Conservation (phyloP, 2,888 invertebrate genomes). For the Morpho deidamia region DNA sequence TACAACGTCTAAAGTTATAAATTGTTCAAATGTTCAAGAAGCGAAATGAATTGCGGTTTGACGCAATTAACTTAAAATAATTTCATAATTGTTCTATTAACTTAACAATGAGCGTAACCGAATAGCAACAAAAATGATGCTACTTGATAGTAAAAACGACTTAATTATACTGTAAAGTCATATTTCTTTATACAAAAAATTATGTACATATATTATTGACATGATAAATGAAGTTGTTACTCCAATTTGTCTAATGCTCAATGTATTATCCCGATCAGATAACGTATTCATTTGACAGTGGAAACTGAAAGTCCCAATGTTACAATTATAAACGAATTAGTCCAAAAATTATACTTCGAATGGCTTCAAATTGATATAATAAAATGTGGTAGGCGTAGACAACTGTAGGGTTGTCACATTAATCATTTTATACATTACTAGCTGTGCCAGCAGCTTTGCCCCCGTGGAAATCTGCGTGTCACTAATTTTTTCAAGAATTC, state of each 20-base stretch:
- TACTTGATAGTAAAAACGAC: not conserved
- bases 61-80: too few species aligned
- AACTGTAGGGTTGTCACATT: conserved; percentile 26
- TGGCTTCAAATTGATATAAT: conserved; percentile 78
- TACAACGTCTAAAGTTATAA: too few species aligned
- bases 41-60: too few species aligned
- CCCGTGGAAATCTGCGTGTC: too few species aligned
- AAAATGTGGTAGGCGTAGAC: conserved; percentile 53
- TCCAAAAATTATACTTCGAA: conserved; percentile 70
- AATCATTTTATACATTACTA: not conserved
- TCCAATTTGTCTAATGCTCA: conserved; percentile 22
- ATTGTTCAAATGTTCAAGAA: too few species aligned
- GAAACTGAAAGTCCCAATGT: conserved; percentile 55
- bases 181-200: not conserved
- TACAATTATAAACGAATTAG: conserved; percentile 76
- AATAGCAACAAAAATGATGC: not conserved
- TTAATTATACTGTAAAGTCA: not conserved
- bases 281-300: conserved; percentile 53
- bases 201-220: not conserved
- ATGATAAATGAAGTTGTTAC: conserved; percentile 18
- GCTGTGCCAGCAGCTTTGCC: too few species aligned
- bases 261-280: conserved; percentile 36
- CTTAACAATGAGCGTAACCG: too few species aligned
- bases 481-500: too few species aligned
- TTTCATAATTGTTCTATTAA: too few species aligned